Conservation (phyloP, 1,140 invertebrate species). For the Ooceraea biroi region DNA sequence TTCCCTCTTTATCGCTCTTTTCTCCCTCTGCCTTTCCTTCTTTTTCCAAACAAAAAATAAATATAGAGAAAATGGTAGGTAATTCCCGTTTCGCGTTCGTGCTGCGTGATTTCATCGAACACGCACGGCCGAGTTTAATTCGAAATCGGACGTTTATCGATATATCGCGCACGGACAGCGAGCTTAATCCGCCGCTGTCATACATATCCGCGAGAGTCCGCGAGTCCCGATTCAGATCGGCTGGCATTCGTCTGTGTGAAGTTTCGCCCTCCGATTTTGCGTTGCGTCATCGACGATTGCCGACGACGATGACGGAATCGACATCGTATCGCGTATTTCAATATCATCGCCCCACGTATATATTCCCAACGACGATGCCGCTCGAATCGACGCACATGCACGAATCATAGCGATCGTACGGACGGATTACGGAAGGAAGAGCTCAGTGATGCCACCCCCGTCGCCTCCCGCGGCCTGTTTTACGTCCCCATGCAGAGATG, state of each 20-base stretch:
- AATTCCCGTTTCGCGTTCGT: too few species aligned
- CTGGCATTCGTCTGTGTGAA: slow-evolving; percentile 15
- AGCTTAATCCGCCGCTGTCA: slow-evolving; percentile 28
- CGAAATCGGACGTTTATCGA: background rate
- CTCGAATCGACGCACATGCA: slow-evolving; percentile 27
- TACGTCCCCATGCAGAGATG: background rate
- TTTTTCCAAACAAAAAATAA: background rate
- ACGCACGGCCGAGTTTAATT: slow-evolving; percentile 17
- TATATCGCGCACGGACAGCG: slow-evolving; percentile 15
- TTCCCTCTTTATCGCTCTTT: background rate
- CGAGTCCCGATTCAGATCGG: slow-evolving; percentile 5
- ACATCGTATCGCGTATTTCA: slow-evolving; percentile 19
- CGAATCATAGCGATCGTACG: background rate
- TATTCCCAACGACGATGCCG: slow-evolving; percentile 22
- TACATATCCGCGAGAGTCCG: background rate
- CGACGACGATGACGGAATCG: too few species aligned
- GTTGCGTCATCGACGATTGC: slow-evolving; percentile 17
- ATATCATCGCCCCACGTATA: slow-evolving; percentile 19
- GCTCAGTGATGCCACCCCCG: too few species aligned
- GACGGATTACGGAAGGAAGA: slow-evolving; percentile 14
- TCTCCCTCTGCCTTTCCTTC: too few species aligned
- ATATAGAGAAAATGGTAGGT: too few species aligned
- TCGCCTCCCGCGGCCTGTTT: background rate
- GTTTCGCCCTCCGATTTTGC: slow-evolving; percentile 22
- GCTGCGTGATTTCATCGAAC: background rate